phyloP scores from a whole-genome alignment of 2,888 invertebrate species.

The Alviniconcha strummeri region DNA sequence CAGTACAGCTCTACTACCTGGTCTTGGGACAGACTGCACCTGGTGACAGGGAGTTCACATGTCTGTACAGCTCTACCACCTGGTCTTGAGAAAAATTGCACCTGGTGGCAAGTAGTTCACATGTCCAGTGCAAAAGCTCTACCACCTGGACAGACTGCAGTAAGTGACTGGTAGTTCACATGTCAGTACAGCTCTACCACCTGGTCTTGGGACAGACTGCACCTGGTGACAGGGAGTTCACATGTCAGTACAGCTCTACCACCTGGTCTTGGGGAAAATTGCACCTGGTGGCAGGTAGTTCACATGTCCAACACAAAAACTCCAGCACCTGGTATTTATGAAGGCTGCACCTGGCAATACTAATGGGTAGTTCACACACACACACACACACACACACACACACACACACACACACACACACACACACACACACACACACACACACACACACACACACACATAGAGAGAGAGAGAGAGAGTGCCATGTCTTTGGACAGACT shows the following conservation, averaged over 20 bases:
- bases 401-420: too few relatives aligned
- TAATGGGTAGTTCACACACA: neutral
- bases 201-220: too few relatives aligned
- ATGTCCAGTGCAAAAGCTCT: conserved; percentile 50
- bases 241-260: neutral
- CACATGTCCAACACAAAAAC: conserved; percentile 49
- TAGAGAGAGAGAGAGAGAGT: too few relatives aligned
- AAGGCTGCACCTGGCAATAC: conserved; percentile 59
- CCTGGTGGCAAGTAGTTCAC: neutral
- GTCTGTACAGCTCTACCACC: neutral
- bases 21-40: too few relatives aligned
- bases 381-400: too few relatives aligned
- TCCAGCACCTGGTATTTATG: conserved; percentile 53
- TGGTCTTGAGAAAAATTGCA: neutral
- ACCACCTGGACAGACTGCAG: conserved; percentile 66
- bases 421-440: too few relatives aligned
- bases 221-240: too few relatives aligned
- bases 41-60: too few relatives aligned
- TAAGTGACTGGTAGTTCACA: conserved; percentile 42
- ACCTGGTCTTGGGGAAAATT: neutral
- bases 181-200: neutral
- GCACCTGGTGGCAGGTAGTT: neutral
- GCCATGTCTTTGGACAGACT: too few relatives aligned
- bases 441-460: too few relatives aligned
- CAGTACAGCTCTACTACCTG: neutral